phyloP scores from a whole-genome alignment of 1,140 invertebrate species.

The Charaxes varanes region DNA sequence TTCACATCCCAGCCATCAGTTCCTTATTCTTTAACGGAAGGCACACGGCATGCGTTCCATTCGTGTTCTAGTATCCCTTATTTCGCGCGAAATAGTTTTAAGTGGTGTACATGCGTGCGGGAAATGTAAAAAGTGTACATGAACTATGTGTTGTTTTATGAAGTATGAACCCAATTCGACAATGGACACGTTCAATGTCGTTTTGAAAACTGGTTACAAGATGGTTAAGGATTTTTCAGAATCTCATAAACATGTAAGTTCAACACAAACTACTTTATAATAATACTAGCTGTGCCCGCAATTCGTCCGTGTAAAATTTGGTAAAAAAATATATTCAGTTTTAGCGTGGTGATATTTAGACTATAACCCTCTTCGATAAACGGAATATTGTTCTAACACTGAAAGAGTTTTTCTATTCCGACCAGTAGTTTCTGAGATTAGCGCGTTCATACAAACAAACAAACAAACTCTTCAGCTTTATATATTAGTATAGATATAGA shows the following conservation, averaged over 20 bases:
- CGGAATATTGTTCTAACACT: no score
- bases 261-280: no score
- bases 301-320: no score
- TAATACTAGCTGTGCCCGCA: no score
- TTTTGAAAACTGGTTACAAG: conserved; percentile 62
- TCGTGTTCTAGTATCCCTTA: conserved; percentile 1
- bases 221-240: conserved; percentile 60
- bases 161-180: conserved; percentile 10
- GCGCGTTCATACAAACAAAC: no score
- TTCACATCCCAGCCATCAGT: conserved; percentile 51
- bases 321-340: no score
- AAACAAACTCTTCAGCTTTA: no score
- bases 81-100: not conserved
- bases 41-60: conserved; percentile 43
- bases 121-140: conserved; percentile 1
- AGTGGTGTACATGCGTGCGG: not conserved
- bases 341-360: no score
- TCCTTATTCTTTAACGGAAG: conserved; percentile 56
- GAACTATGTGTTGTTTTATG: conserved; percentile 6
- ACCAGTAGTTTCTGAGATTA: no score
- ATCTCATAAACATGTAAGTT: conserved; percentile 58
- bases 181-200: conserved; percentile 59
- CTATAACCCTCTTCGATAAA: no score
- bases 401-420: no score
- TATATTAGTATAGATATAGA: no score